A percentile compares a stretch with the other conserved stretches of the same genome.
Evolutionary conservation across 2,888 invertebrate species (phyloP).

Genomic region (Parapristionchus giblindavisi): DNA sequence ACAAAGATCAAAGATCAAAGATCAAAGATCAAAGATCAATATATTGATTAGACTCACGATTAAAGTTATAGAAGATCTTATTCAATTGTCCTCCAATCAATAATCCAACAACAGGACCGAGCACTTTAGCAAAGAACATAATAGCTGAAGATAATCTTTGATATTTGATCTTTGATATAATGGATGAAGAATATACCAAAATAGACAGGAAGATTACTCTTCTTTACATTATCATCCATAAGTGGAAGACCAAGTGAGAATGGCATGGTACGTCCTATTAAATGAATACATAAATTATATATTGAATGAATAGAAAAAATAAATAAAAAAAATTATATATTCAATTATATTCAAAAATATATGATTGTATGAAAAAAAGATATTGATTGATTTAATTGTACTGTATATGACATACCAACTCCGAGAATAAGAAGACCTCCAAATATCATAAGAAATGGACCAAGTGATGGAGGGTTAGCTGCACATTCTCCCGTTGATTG

Average conservation of each 20-base stretch:
- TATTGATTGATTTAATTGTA: background rate
- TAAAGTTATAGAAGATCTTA: constrained; percentile 65
- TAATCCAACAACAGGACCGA: constrained; percentile 69
- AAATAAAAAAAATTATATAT: background rate
- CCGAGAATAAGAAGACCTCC: constrained; percentile 67
- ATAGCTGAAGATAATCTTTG: constrained; percentile 57
- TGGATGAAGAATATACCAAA: constrained; percentile 57
- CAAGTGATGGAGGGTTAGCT: constrained; percentile 54
- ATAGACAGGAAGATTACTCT: constrained; percentile 66
- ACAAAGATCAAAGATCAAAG: constrained; percentile 31
- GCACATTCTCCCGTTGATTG: constrained; percentile 49
- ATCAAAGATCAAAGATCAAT: background rate
- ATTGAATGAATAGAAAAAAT: background rate
- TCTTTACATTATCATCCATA: constrained; percentile 69
- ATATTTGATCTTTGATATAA: background rate
- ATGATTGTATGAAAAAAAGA: background rate
- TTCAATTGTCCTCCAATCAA: constrained; percentile 66
- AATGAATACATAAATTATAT: no score
- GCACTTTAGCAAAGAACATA: constrained; percentile 69
- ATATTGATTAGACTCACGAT: constrained; percentile 47
- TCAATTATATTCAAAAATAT: background rate
- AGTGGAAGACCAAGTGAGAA: constrained; percentile 69
- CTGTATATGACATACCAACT: constrained; percentile 52
- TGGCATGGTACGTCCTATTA: constrained; percentile 68
- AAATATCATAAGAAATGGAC: constrained; percentile 68